A percentile compares a stretch with the other conserved stretches of the same genome.
These are phyloP conservation scores for Aplocera efformata DNA, from an alignment of 2,888 invertebrate genomes.

Conservation along the genomic window DNA sequence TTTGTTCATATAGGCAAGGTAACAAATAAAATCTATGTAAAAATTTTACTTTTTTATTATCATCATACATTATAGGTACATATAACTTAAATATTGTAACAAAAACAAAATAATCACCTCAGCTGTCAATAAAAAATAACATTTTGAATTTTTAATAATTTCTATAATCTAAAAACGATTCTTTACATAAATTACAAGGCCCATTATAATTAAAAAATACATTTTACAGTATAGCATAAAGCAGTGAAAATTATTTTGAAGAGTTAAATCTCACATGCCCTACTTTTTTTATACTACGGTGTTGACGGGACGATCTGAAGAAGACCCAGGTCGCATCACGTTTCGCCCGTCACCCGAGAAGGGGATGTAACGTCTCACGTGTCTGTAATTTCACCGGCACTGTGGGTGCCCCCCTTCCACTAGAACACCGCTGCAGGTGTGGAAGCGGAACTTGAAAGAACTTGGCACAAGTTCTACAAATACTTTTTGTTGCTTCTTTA, in stretches of 20 bases:
- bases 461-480: no score
- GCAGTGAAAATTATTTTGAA: background rate
- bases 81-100: constrained; percentile 68
- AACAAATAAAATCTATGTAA: constrained; percentile 15
- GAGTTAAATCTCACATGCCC: constrained; percentile 1
- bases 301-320: no score
- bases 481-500: no score
- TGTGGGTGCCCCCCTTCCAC: no score
- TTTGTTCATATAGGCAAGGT: no score
- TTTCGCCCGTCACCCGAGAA: no score
- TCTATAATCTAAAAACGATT: constrained; percentile 58
- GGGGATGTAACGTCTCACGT: no score
- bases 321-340: no score
- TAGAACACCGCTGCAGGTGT: no score
- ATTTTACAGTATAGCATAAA: constrained; percentile 19
- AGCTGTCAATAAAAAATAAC: constrained; percentile 57
- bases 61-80: constrained; percentile 61
- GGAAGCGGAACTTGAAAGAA: no score
- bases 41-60: constrained; percentile 48
- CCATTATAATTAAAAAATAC: constrained; percentile 30
- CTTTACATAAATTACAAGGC: constrained; percentile 73
- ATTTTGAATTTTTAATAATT: constrained; percentile 56
- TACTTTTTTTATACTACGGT: background rate
- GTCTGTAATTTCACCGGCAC: no score
- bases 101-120: constrained; percentile 58